Evolutionary conservation across 2,888 invertebrate genomes (phyloP).

Genomic region (Helobdella robusta): DNA sequence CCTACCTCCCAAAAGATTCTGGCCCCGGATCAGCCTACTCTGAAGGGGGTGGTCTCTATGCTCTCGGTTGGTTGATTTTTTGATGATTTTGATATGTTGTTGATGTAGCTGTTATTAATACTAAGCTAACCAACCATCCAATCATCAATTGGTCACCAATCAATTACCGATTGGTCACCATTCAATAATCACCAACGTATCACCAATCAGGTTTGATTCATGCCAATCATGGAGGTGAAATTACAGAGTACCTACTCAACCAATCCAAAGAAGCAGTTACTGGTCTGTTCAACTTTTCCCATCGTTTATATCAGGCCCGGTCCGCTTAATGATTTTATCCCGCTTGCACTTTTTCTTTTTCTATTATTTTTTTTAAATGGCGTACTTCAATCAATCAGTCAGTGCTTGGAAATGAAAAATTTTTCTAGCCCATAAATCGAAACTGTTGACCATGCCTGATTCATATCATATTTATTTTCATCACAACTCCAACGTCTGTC

Average conservation of each 20-base stretch:
- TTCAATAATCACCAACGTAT: not conserved
- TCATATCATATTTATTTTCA: too few species aligned
- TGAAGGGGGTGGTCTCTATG: conserved; percentile 62
- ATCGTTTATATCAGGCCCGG: too few species aligned
- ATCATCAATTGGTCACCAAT: not conserved
- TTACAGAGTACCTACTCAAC: conserved; percentile 76
- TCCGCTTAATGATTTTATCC: too few species aligned
- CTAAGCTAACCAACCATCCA: not conserved
- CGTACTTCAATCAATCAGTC: too few species aligned
- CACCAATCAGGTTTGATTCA: conserved; percentile 73
- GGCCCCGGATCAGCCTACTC: conserved; percentile 60
- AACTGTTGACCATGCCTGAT: too few species aligned
- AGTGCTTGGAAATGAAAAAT: too few species aligned
- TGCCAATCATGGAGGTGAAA: conserved; percentile 92
- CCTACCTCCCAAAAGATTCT: conserved; percentile 91
- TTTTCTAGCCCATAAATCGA: too few species aligned
- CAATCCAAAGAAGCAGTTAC: conserved; percentile 66
- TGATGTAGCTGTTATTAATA: not conserved
- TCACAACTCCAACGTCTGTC: too few species aligned
- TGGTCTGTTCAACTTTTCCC: too few species aligned
- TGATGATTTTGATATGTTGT: not conserved
- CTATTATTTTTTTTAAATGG: too few species aligned
- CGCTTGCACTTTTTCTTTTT: too few species aligned
- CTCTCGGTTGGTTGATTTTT: conserved; percentile 55
- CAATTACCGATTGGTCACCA: not conserved